A percentile compares a stretch with the other conserved stretches of the same genome.
These are phyloP conservation scores for Cynaeus angustus DNA, from an alignment of 2,888 invertebrate genomes.

Conservation along the genomic window DNA sequence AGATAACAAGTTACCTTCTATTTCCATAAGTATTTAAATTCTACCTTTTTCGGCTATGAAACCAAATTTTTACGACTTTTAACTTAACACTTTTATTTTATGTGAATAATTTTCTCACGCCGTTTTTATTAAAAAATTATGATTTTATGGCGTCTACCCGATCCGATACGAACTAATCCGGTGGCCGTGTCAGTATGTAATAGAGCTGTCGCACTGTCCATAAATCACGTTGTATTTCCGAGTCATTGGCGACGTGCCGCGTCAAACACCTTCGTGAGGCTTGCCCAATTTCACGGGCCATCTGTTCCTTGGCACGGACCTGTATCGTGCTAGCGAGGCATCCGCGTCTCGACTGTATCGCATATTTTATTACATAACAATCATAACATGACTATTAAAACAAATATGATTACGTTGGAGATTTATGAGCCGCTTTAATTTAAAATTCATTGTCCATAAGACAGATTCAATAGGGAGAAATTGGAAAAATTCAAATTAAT, in stretches of 20 bases:
- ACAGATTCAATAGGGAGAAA: slow-evolving; percentile 42
- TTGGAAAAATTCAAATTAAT: slow-evolving; percentile 45
- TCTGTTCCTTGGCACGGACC: slow-evolving; percentile 33
- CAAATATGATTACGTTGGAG: slow-evolving; percentile 46
- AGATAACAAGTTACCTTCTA: too few species aligned
- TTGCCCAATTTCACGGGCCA: slow-evolving; percentile 41
- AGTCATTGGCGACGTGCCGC: slow-evolving; percentile 28
- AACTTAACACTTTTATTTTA: not conserved
- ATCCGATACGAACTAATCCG: slow-evolving; percentile 3
- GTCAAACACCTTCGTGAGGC: slow-evolving; percentile 24
- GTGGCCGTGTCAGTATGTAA: slow-evolving; percentile 22
- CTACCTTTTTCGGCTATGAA: too few species aligned
- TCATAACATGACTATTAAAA: slow-evolving; percentile 48
- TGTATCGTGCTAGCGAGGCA: slow-evolving; percentile 23
- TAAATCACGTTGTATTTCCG: slow-evolving; percentile 42
- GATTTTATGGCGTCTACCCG: not conserved
- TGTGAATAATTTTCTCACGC: not conserved
- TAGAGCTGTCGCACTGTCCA: slow-evolving; percentile 31
- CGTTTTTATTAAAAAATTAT: not conserved
- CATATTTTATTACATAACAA: slow-evolving; percentile 48
- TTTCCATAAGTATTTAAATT: too few species aligned
- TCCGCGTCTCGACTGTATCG: slow-evolving; percentile 22
- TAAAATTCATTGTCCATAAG: slow-evolving; percentile 47
- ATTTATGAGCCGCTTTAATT: slow-evolving; percentile 48
- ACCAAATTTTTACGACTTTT: too few species aligned